Evolutionary conservation across 92 coral and sea anemone genomes (phyloP).

Genomic region (Palythoa caribaeorum): DNA sequence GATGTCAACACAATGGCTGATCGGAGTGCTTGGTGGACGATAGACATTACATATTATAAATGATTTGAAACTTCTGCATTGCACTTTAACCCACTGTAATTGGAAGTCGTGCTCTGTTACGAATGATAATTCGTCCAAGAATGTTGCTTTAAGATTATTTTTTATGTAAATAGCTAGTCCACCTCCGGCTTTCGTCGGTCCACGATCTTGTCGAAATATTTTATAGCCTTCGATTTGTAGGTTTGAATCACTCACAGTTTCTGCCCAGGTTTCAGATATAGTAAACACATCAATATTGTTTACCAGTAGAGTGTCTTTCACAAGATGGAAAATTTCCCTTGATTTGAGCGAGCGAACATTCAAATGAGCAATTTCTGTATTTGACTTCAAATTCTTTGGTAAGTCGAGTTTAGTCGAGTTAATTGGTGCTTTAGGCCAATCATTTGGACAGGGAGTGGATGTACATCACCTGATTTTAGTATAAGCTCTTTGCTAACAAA

Average conservation of each 20-base stretch:
- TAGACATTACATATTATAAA: slow-evolving; percentile 62
- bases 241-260: background rate
- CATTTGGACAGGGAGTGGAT: slow-evolving; percentile 27
- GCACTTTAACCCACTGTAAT: slow-evolving; percentile 51
- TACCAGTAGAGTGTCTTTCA: background rate
- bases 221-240: background rate
- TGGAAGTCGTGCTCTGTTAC: slow-evolving; percentile 48
- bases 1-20: slow-evolving; percentile 44
- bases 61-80: slow-evolving; percentile 55
- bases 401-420: slow-evolving; percentile 52
- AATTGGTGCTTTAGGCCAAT: slow-evolving; percentile 12
- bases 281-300: slow-evolving; percentile 2
- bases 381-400: slow-evolving; percentile 54
- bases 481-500: slow-evolving; percentile 30
- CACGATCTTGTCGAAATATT: slow-evolving; percentile 50
- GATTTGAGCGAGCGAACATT: slow-evolving; percentile 53
- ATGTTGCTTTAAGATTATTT: slow-evolving; percentile 37
- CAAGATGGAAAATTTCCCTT: background rate
- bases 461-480: slow-evolving; percentile 18
- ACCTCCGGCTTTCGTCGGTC: slow-evolving; percentile 51
- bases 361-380: slow-evolving; percentile 54
- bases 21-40: slow-evolving; percentile 58
- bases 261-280: background rate
- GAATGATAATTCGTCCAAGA: slow-evolving; percentile 47
- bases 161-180: slow-evolving; percentile 48